Evolutionary conservation across 2,113 vertebrate genomes (phyloP).

Genomic region (Oxyruncus cristatus): DNA sequence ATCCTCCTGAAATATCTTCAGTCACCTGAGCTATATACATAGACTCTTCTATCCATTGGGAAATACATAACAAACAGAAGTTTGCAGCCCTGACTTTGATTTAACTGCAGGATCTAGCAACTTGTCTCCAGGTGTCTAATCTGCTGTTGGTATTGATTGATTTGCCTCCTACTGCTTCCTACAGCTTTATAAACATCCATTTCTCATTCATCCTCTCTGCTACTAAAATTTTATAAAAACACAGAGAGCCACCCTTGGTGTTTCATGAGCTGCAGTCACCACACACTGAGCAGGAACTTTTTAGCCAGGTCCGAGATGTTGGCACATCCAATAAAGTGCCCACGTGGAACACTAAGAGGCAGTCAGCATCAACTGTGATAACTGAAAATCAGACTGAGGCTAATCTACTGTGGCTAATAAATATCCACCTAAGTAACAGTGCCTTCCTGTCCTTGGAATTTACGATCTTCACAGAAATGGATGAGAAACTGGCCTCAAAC

Average conservation of each 20-base stretch:
- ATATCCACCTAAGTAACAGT: not conserved
- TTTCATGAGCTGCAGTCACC: not conserved
- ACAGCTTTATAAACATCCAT: not conserved
- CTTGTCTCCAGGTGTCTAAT: not conserved
- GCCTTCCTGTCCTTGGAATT: not conserved
- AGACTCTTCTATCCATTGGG: not conserved
- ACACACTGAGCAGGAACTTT: not conserved
- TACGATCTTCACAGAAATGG: not conserved
- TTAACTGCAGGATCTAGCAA: not conserved
- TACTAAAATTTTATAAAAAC: not conserved
- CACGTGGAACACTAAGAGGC: not conserved
- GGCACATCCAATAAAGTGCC: not conserved
- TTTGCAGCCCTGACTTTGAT: not conserved
- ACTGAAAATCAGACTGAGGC: not conserved
- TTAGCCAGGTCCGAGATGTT: not conserved
- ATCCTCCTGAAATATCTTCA: not conserved
- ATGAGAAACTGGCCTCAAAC: not conserved
- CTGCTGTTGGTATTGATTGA: not conserved
- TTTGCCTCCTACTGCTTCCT: not conserved
- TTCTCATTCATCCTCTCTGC: not conserved
- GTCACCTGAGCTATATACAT: not conserved
- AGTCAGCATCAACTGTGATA: not conserved
- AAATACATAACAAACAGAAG: not conserved
- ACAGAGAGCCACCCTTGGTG: not conserved
- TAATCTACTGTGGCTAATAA: not conserved